These are phyloP conservation scores for Cololabis saira DNA, from an alignment of 2,113 vertebrate species.

Conservation along the genomic window DNA sequence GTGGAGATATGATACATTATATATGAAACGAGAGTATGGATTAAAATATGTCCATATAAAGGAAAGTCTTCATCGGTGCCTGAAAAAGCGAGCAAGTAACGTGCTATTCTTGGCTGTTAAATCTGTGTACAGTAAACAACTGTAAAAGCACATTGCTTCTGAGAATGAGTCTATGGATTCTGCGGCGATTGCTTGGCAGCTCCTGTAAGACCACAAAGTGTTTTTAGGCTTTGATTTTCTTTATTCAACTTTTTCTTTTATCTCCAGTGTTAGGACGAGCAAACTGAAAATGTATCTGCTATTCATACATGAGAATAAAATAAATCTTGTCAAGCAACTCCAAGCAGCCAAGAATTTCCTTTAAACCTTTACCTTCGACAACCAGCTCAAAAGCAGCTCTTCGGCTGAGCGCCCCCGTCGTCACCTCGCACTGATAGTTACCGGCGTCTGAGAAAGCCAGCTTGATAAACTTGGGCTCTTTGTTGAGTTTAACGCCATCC, in stretches of 20 bases:
- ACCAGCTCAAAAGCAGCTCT: slow-evolving; percentile 86
- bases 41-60: too few relatives aligned
- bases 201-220: too few relatives aligned
- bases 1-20: too few relatives aligned
- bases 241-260: not conserved
- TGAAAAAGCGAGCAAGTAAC: too few relatives aligned
- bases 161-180: not conserved
- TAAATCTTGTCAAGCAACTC: not conserved
- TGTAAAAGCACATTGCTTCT: too few relatives aligned
- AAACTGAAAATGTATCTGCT: not conserved
- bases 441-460: slow-evolving; percentile 90
- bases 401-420: slow-evolving; percentile 74
- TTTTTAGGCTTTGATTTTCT: not conserved
- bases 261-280: not conserved
- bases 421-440: slow-evolving; percentile 87
- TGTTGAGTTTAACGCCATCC: slow-evolving; percentile 68
- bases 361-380: slow-evolving; percentile 87
- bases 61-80: too few relatives aligned
- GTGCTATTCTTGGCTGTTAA: too few relatives aligned
- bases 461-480: slow-evolving; percentile 80
- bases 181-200: not conserved
- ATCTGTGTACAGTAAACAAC: too few relatives aligned
- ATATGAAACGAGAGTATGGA: too few relatives aligned
- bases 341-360: not conserved
- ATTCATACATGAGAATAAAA: not conserved